phyloP scores from a whole-genome alignment of 2,113 vertebrate species.

The Platichthys flesus region DNA sequence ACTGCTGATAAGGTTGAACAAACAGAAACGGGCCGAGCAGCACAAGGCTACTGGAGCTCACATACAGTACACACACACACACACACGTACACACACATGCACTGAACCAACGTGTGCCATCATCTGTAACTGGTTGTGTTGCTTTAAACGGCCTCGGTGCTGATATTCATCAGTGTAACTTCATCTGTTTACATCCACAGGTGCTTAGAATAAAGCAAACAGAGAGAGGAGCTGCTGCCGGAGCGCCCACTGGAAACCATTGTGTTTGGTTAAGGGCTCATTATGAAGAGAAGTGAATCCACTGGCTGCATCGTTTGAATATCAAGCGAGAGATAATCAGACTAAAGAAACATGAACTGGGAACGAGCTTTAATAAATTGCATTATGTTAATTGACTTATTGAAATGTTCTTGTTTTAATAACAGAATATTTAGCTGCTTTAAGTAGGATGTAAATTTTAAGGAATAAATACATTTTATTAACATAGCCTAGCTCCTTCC shows the following conservation, averaged over 20 bases:
- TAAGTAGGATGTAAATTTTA: too few species aligned
- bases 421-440: too few species aligned
- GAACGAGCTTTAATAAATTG: too few species aligned
- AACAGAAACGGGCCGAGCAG: constrained; percentile 51
- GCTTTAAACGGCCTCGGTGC: constrained; percentile 27
- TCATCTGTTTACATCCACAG: constrained; percentile 46
- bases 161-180: constrained; percentile 59
- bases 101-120: constrained; percentile 7
- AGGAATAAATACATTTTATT: too few species aligned
- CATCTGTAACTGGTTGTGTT: constrained; percentile 16
- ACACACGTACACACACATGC: neutral
- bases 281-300: too few species aligned
- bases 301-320: too few species aligned
- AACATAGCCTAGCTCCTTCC: too few species aligned
- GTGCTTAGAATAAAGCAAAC: constrained; percentile 56
- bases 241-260: neutral
- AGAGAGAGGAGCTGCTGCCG: constrained; percentile 14
- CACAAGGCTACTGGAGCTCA: constrained; percentile 31
- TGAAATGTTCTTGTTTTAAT: too few species aligned
- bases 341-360: too few species aligned
- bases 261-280: neutral
- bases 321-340: too few species aligned
- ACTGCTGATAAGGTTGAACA: constrained; percentile 79
- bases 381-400: too few species aligned
- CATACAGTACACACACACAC: constrained; percentile 6